A percentile compares a stretch with the other conserved stretches of the same genome.
Conservation (phyloP, 1,140 invertebrate genomes). For the Hyphantria cunea region DNA sequence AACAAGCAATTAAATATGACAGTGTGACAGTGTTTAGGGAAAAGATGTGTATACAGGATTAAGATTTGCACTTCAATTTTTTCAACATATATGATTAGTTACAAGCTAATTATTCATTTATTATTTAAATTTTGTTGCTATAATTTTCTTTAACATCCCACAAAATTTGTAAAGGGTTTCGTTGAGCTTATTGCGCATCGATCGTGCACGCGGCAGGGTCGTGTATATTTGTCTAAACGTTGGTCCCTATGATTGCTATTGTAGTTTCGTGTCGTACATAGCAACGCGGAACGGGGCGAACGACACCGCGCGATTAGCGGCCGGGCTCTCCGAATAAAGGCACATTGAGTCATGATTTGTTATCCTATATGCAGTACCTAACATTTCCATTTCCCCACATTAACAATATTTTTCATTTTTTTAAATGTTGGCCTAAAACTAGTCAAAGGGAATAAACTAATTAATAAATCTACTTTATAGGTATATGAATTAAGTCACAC, state of each 20-base stretch:
- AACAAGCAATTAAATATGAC: background rate
- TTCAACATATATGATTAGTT: background rate
- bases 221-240: conserved; percentile 80
- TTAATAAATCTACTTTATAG: conserved; percentile 65
- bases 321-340: conserved; percentile 75
- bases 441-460: conserved; percentile 74
- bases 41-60: background rate
- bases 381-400: conserved; percentile 49
- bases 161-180: conserved; percentile 42
- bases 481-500: conserved; percentile 71
- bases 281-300: conserved; percentile 45
- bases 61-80: conserved; percentile 12
- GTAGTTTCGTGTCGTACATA: conserved; percentile 56
- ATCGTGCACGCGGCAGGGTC: conserved; percentile 59
- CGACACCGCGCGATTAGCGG: conserved; percentile 65
- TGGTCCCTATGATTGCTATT: conserved; percentile 80
- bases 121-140: conserved; percentile 19
- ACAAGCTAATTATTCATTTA: conserved; percentile 19
- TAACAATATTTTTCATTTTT: conserved; percentile 48
- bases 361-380: conserved; percentile 67
- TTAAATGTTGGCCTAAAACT: conserved; percentile 65
- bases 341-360: conserved; percentile 76
- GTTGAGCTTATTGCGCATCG: conserved; percentile 62
- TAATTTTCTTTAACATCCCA: conserved; percentile 18
- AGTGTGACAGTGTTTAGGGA: background rate